Evolutionary conservation across 1,140 invertebrate species (phyloP).

Genomic region (Colletes gigas): DNA sequence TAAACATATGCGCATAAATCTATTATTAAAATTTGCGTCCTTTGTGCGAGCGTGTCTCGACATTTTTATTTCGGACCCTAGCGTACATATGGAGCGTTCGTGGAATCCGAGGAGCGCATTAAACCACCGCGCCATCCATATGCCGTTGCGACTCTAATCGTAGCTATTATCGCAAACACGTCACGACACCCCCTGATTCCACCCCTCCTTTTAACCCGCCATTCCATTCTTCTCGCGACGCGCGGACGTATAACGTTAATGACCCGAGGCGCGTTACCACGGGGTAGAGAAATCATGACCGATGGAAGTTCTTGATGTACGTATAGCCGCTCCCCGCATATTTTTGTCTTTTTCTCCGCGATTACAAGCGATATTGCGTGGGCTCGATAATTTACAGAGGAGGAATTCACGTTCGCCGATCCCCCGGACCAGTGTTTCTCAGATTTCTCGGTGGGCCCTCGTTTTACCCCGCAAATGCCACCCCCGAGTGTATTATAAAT

Average conservation of each 20-base stretch:
- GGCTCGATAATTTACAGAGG: not conserved
- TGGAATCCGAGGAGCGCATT: constrained; percentile 69
- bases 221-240: constrained; percentile 42
- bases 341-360: not conserved
- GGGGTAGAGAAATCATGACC: constrained; percentile 44
- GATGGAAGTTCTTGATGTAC: constrained; percentile 21
- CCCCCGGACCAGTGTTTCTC: not conserved
- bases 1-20: constrained; percentile 81
- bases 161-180: constrained; percentile 59
- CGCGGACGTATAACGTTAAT: constrained; percentile 40
- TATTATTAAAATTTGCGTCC: constrained; percentile 78
- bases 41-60: constrained; percentile 71
- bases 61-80: constrained; percentile 74
- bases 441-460: not conserved
- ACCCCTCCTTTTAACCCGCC: constrained; percentile 39
- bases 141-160: constrained; percentile 70
- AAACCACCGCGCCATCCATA: constrained; percentile 70
- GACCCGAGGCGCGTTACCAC: constrained; percentile 32
- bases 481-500: no score
- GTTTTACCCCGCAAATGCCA: no score
- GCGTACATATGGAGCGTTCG: constrained; percentile 75
- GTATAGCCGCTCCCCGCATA: not conserved
- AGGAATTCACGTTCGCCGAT: not conserved
- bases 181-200: constrained; percentile 37
- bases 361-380: not conserved